Base-by-base conservation (phyloP, 2,797 vertebrate genomes). In the Notolepis coatsorum region DNA sequence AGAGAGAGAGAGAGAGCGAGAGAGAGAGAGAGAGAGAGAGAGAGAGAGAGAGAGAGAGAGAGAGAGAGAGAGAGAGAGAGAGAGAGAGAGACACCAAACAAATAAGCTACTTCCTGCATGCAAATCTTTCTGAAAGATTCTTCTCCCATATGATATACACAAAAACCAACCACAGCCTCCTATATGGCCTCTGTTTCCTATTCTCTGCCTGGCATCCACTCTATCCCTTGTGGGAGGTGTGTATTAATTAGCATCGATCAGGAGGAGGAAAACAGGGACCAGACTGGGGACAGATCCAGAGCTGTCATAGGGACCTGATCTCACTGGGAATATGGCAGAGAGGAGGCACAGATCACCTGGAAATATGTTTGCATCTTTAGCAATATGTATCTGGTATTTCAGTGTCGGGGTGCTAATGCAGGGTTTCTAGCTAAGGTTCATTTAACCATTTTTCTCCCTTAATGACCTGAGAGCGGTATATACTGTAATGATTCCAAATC, bases 201-300 rank as follows among this genome's bases (percentile, higher is more conserved):
- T 73, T 81, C 69, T 83, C 75, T 13, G 47, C 68, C 20, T 73
- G 72, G 71, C 75, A 65, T 75, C 59, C 41, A 18, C 8, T 21
- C 35, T 1, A 31, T 80, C 80, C 84, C 88, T 17, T 54, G 45
- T 55, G 81, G 83, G 74, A 78, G 63, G 68, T 65, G 72, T 79
- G 77, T 82, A 84, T 90, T 87, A 87, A 91, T 91, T 85, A 87
- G 71, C 83, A 85, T 88, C 80, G 83, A 89, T 90, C 86, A 71
- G 70, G 28, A 75, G 73, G 72, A 75, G 76, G 70, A 82, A 85
- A 88, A 88, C 73, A 78, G 55, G 59, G 27, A 71, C 74, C 62
- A 63, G 79, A 82, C 65, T 86, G 74, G 81, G n/a, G 85, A 73
- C 76, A 71, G 58, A 78, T 80, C 73, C 84, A 82, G 79, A 61